Percentiles rank a stretch among this genome's conserved stretches.
phyloP scores from a whole-genome alignment of 2,797 vertebrate genomes.

The Yasuhikotakia modesta region DNA sequence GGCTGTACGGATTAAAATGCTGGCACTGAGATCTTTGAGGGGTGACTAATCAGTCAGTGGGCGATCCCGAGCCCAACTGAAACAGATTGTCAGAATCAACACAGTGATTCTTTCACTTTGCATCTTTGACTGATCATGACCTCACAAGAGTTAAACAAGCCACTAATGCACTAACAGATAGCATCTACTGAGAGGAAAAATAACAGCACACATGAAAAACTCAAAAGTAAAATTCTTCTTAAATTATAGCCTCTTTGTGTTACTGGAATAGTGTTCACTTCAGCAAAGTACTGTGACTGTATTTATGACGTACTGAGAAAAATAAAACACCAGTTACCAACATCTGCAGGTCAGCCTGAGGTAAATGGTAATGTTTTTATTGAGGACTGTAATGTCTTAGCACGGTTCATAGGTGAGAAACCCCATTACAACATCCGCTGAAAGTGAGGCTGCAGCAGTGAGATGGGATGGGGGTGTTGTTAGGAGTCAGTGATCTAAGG shows the following conservation, averaged over 20 bases:
- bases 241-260: too few species aligned
- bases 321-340: background rate
- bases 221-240: too few species aligned
- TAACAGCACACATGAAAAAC: background rate
- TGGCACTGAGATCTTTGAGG: constrained; percentile 62
- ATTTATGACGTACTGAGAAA: background rate
- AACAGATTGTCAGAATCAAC: constrained; percentile 79
- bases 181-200: background rate
- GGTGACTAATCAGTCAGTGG: constrained; percentile 70
- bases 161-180: constrained; percentile 59
- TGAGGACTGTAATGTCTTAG: constrained; percentile 24
- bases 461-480: constrained; percentile 21
- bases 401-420: constrained; percentile 58
- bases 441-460: constrained; percentile 41
- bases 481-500: constrained; percentile 76
- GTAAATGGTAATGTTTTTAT: constrained; percentile 19
- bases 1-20: constrained; percentile 71
- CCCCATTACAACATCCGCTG: constrained; percentile 53
- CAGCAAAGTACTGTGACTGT: too few species aligned
- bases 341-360: background rate
- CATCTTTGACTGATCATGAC: constrained; percentile 71
- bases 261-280: too few species aligned
- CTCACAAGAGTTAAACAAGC: constrained; percentile 74
- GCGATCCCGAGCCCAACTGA: constrained; percentile 63
- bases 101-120: constrained; percentile 46